Conservation (phyloP, 2,888 invertebrate genomes). For the Noctua janthe region DNA sequence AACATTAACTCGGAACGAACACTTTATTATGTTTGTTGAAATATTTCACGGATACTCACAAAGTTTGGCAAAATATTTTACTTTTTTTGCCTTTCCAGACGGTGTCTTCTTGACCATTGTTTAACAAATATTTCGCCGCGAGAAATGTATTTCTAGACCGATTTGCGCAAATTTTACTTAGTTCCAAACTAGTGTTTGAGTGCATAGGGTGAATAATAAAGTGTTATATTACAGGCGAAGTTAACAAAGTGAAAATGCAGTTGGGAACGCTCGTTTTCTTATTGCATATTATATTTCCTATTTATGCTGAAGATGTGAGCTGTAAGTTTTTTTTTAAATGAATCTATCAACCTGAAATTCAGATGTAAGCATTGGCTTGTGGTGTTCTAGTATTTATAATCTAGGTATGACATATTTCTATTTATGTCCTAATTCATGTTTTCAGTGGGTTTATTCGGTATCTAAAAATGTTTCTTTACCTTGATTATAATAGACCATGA, state of each 20-base stretch:
- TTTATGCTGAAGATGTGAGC: constrained; percentile 84
- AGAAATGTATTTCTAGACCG: constrained; percentile 81
- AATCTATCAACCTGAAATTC: background rate
- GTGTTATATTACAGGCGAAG: constrained; percentile 57
- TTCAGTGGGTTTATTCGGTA: background rate
- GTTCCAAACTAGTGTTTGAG: constrained; percentile 42
- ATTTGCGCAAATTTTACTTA: constrained; percentile 47
- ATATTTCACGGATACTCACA: constrained; percentile 71
- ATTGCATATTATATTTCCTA: constrained; percentile 74
- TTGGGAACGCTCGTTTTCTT: constrained; percentile 73
- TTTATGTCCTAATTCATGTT: background rate
- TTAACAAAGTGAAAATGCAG: constrained; percentile 75
- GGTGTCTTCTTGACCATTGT: constrained; percentile 76
- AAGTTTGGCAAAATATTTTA: constrained; percentile 80
- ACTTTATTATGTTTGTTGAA: constrained; percentile 75
- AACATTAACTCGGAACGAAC: constrained; percentile 52
- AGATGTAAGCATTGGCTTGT: background rate
- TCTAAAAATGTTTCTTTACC: background rate
- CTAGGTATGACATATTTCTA: background rate
- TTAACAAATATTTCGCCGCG: constrained; percentile 80
- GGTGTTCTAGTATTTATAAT: background rate
- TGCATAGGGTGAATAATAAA: constrained; percentile 30
- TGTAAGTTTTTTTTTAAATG: constrained; percentile 78
- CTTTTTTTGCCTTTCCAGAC: constrained; percentile 70
- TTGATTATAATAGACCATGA: background rate